A percentile compares a stretch with the other conserved stretches of the same genome.
Conservation (phyloP, 2,113 vertebrate genomes). For the Camelus bactrianus region DNA sequence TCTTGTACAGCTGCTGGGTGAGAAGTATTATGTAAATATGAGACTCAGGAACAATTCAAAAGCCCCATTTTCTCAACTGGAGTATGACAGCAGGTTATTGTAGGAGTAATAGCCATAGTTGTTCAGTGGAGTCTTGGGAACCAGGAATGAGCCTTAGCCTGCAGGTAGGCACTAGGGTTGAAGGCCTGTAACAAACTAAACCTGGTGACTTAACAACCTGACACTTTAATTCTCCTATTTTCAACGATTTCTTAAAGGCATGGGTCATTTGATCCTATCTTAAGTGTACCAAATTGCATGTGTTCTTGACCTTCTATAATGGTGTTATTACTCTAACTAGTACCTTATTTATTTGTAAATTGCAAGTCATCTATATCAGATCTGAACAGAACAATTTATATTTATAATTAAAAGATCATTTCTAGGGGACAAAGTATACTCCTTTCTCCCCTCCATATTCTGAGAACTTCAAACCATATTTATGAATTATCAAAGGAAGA, state of each 20-base stretch:
- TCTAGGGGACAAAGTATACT: background rate
- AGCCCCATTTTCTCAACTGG: background rate
- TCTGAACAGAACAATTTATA: background rate
- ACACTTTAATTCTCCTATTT: background rate
- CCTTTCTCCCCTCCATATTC: background rate
- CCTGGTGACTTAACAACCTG: background rate
- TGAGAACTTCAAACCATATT: background rate
- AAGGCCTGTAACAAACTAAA: background rate
- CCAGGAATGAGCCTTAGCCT: background rate
- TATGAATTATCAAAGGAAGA: background rate
- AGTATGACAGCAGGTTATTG: background rate
- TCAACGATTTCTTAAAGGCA: background rate
- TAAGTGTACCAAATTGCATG: background rate
- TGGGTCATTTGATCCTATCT: background rate
- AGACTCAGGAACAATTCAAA: background rate
- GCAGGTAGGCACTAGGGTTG: background rate
- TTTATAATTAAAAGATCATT: slow-evolving; percentile 6
- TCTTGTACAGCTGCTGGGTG: background rate
- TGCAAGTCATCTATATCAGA: background rate
- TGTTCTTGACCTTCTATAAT: background rate
- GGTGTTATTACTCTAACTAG: background rate
- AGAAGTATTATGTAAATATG: background rate
- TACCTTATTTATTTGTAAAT: background rate
- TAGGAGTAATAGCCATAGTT: background rate
- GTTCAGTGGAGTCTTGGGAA: background rate